Conservation (phyloP, 37 sponge, comb jelly and placozoan species). For the Beroe ovata region DNA sequence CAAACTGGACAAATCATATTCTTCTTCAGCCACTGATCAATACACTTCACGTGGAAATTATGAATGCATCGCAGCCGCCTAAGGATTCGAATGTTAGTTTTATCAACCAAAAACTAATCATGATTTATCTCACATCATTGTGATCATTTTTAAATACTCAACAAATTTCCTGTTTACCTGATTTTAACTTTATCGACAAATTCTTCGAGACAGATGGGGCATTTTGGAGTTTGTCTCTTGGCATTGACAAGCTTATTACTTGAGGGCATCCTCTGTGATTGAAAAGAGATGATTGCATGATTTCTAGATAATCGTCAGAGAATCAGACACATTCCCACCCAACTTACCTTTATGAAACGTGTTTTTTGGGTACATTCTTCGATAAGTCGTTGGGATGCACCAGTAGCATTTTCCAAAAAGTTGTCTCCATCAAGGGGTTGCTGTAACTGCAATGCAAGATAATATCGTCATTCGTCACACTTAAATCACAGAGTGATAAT, state of each 20-base stretch:
- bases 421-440: neutral
- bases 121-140: too few species aligned
- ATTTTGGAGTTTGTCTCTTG: slow-evolving; percentile 49
- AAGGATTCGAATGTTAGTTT: too few species aligned
- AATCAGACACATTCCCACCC: too few species aligned
- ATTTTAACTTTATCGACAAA: slow-evolving; percentile 36
- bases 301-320: too few species aligned
- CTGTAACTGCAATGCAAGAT: neutral
- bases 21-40: slow-evolving; percentile 65
- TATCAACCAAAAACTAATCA: too few species aligned
- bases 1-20: slow-evolving; percentile 65
- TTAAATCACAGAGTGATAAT: too few species aligned
- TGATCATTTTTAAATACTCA: too few species aligned
- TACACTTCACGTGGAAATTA: slow-evolving; percentile 54
- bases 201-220: slow-evolving; percentile 46
- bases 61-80: slow-evolving; percentile 59
- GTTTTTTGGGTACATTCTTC: slow-evolving; percentile 35
- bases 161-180: too few species aligned
- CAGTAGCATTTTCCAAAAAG: neutral
- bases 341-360: slow-evolving; percentile 47
- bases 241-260: slow-evolving; percentile 4
- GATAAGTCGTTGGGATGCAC: slow-evolving; percentile 14
- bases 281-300: too few species aligned
- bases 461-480: too few species aligned
- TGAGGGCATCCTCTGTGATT: slow-evolving; percentile 41